Conservation (phyloP, 2,797 vertebrate genomes). For the Triplophysa yarkandensis region DNA sequence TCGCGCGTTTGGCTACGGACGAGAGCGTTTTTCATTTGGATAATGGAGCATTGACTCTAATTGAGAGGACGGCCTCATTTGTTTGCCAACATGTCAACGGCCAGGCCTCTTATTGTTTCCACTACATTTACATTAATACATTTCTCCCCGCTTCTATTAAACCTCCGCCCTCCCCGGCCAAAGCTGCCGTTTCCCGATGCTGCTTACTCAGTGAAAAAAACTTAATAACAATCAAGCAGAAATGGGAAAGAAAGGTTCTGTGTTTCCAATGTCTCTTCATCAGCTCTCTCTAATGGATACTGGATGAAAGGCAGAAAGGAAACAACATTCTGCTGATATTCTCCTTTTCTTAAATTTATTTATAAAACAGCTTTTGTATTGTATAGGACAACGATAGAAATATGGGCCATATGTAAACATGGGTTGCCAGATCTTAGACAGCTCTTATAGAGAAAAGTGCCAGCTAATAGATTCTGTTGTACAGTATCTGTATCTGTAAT, state of each 20-base stretch:
- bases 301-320: conserved; percentile 30
- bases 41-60: conserved; percentile 68
- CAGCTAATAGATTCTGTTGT: neutral
- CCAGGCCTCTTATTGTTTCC: conserved; percentile 65
- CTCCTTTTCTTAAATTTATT: conserved; percentile 36
- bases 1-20: conserved; percentile 51
- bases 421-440: neutral
- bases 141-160: conserved; percentile 65
- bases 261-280: conserved; percentile 46
- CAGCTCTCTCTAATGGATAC: conserved; percentile 34
- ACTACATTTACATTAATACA: conserved; percentile 70
- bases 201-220: conserved; percentile 66
- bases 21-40: conserved; percentile 65
- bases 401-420: too few relatives aligned
- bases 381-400: neutral
- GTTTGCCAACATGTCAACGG: conserved; percentile 68
- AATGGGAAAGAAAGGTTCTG: conserved; percentile 44
- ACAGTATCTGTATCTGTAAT: neutral
- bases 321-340: conserved; percentile 48
- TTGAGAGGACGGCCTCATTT: conserved; percentile 66
- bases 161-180: conserved; percentile 57
- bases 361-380: neutral
- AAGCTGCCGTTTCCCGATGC: conserved; percentile 61
- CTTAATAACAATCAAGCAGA: conserved; percentile 64
- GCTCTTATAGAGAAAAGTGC: neutral